Percentiles rank a stretch among this genome's conserved stretches.
These are phyloP conservation scores for Lasius fuliginosus DNA, from an alignment of 2,888 invertebrate species.

Conservation along the genomic window DNA sequence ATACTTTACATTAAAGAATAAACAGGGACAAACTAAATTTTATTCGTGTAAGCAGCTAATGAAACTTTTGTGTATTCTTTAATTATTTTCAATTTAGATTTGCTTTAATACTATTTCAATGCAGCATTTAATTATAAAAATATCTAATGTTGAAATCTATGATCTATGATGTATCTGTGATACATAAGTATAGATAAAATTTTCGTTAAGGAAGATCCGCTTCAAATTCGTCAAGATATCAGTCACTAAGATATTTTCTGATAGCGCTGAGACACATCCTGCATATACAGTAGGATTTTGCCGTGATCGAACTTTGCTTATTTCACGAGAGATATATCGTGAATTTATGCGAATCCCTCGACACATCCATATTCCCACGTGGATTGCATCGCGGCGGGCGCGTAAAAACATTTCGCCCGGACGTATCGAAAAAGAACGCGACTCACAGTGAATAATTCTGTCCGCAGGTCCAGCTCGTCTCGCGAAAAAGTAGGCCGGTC, in stretches of 20 bases:
- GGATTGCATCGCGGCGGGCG: constrained; percentile 1
- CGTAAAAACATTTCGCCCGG: constrained; percentile 22
- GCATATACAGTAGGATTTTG: background rate
- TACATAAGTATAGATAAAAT: background rate
- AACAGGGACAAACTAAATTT: background rate
- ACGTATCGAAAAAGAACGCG: background rate
- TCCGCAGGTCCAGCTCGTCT: constrained; percentile 53
- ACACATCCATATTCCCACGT: background rate
- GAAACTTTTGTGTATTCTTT: background rate
- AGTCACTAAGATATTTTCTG: background rate
- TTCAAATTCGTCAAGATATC: background rate
- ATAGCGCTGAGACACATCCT: background rate
- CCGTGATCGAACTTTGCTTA: background rate
- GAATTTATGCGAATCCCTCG: constrained; percentile 15
- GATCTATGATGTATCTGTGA: too few relatives aligned
- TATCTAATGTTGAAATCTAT: background rate
- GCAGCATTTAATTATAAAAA: background rate
- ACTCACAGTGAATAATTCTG: constrained; percentile 57
- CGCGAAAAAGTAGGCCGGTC: constrained; percentile 70
- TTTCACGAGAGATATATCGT: background rate
- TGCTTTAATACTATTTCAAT: background rate
- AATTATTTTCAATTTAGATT: constrained; percentile 12
- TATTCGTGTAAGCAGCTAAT: background rate
- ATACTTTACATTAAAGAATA: constrained; percentile 2
- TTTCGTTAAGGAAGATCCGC: background rate